Base-by-base conservation (phyloP, 2,113 vertebrate genomes). In the Formicarius rufipectus region DNA sequence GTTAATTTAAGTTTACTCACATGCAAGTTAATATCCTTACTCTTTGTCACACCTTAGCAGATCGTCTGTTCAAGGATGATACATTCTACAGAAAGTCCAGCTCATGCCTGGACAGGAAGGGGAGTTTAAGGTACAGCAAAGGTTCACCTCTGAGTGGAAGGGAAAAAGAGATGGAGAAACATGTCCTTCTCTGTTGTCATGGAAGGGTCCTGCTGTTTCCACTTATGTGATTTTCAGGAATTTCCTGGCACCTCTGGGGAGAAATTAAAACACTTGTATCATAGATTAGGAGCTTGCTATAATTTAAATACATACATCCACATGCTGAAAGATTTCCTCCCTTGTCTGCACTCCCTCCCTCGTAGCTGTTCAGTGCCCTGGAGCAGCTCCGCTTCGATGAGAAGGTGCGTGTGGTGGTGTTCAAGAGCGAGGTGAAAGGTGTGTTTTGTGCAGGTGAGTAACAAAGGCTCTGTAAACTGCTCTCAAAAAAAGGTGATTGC, bases 391-490 rank as follows among this genome's bases (percentile, higher is more conserved):
- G 97, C 75, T 94, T 82, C 21, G 98, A 99, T 94, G 91, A 95
- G 56, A 96, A 97, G 2, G 97, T 98, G 23, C 98, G 98, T 0
- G 99, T 98, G 76, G 97, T 99, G 80, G 69, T 99, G 92, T 98
- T 99, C 95, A 98, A 98, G 97, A 99, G 99, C 73, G 96, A 97
- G 45, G 98, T 99, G 58, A 98, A 98, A 33, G 98, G 98, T 9
- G 98, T 99, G 39, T 99, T 99, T 97, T 99, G 99, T 97, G 99
- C 99, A 97, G 99, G 99, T 99, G 83, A 72, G 98, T 94, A 55
- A 62, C 50, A 64, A 67, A 74, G 42, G 24, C 50, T 87, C 76
- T 87, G 72, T 49, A 49, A 55, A 44, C 27, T 72, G 1, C 10
- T 66, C 23, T 77, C 68, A 60, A 39, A 76, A 83, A n/a, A 40